Evolutionary conservation across 2,888 invertebrate genomes (phyloP), one percentile per base, ranked within the genome.

Genomic region (Scaptomyza caliginosa): DNA sequence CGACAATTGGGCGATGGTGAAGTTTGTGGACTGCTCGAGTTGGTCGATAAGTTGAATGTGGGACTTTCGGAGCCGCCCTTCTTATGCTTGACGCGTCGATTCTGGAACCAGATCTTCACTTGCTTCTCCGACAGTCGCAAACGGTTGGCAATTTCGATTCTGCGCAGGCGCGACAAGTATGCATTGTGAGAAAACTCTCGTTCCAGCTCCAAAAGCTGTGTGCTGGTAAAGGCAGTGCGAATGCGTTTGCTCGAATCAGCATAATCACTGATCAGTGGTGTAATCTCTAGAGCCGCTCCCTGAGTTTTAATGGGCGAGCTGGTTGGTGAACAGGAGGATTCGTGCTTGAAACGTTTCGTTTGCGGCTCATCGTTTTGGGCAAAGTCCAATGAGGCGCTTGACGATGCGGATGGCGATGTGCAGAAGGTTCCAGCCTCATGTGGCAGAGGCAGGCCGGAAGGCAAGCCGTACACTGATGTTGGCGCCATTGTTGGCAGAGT

Each of bases 81-180:
- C 93, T 98, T 98, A 91, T 96, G 94, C 90, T 98, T 98, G 0
- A 98, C 98, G 2, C 98, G 93, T 5, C 98, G 94, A 91, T 98
- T 98, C 90, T 98, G 90, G 91, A 98, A 98, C 98, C 98, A 97
- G 75, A 96, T 96, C 91, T 96, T 98, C 70, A 98, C 98, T 92
- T 98, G 98, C 89, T 98, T 98, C 91, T 98, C 98, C 0, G 97
- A 97, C 0, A 98, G 92, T 49, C 96, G 94, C 64, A 98, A 91
- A 73, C 96, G 94, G 24, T 96, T 97, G 3, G 98, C 98, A 54
- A 98, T 98, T 91, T 98, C 98, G 74, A 98, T 98, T 59, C 98
- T 93, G 50, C 98, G 93, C 74, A 98, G 91, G 38, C 98, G 93
- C 0, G 97, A 97, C 30, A 98, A 92, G 88, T 98, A 98, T 95